Evolutionary conservation across 2,888 invertebrate genomes (phyloP), one percentile per base, ranked within the genome.

Genomic region (Erebia epiphron): DNA sequence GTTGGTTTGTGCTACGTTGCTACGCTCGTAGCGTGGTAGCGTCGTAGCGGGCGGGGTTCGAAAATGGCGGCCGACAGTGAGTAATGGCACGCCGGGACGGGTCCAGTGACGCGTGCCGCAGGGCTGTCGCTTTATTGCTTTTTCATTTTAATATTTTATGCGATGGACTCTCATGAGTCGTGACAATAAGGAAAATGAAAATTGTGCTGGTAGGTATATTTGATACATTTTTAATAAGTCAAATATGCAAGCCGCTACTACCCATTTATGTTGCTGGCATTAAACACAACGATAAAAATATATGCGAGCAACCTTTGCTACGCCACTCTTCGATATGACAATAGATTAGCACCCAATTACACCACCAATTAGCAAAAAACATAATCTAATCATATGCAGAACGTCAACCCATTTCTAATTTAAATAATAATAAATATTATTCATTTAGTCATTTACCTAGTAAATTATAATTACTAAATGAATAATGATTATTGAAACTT

Each of bases 61-160:
- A 88, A 91, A 90, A 91, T 92, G 92, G 92, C 90, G 90, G 87
- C 84, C 88, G 93, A 93, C 93, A 91, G 83, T 93, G 93, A 93
- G 87, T 92, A 93, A 93, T 93, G 92, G 93, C 87, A 82, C 83
- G 82, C 85, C 84, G 90, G 88, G 92, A 92, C 90, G 92, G 87
- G 91, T 88, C 91, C 92, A 89, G 89, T 92, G 92, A 93, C 92
- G 92, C 93, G 92, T 91, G 86, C 86, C 79, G 62, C 82, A 92
- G 93, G 92, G 92, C 72, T 91, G 88, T n/a, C 86, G 78, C 75
- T 16, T 26, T 46, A 26, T n/a, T 35, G 64, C 60, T 62, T 62
- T 62, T 60, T 62, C 65, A 60, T 63, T 68, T 68, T 64, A 68
- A 71, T 68, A 68, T 68, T 71, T 62, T 56, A 68, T 68, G 68